phyloP scores from a whole-genome alignment of 2,888 invertebrate species.

The Pseudococcus longispinus region DNA sequence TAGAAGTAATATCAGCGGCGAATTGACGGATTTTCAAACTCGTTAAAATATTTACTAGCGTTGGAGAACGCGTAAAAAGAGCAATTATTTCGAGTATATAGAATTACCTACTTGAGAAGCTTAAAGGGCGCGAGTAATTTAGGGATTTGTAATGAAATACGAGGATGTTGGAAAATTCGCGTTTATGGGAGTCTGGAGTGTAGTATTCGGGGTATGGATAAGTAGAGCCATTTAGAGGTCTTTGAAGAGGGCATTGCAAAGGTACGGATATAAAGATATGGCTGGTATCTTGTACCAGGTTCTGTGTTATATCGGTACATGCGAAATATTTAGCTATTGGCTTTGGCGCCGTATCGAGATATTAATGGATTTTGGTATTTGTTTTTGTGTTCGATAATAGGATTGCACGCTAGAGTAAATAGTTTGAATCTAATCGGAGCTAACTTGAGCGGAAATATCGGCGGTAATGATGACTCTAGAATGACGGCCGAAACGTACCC shows the following conservation, averaged over 20 bases:
- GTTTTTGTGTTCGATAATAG: slow-evolving; percentile 67
- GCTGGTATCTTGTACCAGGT: not conserved
- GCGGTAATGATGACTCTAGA: slow-evolving; percentile 66
- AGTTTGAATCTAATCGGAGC: slow-evolving; percentile 67
- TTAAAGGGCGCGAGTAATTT: not conserved
- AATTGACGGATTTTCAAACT: slow-evolving; percentile 19
- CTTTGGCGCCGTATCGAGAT: not conserved
- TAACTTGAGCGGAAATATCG: slow-evolving; percentile 68
- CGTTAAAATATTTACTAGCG: not conserved
- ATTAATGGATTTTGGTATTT: slow-evolving; percentile 58
- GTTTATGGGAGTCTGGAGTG: not conserved
- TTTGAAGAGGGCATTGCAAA: not conserved
- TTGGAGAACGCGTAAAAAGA: not conserved
- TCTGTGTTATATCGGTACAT: not conserved
- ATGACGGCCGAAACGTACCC: slow-evolving; percentile 62
- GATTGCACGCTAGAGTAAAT: slow-evolving; percentile 76
- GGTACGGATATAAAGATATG: not conserved
- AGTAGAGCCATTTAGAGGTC: not conserved
- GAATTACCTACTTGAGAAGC: not conserved
- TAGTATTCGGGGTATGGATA: not conserved
- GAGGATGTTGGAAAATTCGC: not conserved
- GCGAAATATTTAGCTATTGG: not conserved
- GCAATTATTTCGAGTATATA: not conserved
- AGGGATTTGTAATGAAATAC: not conserved
- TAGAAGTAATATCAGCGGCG: not conserved